Evolutionary conservation across 2,113 vertebrate species (phyloP).

Genomic region (Girardinichthys multiradiatus): DNA sequence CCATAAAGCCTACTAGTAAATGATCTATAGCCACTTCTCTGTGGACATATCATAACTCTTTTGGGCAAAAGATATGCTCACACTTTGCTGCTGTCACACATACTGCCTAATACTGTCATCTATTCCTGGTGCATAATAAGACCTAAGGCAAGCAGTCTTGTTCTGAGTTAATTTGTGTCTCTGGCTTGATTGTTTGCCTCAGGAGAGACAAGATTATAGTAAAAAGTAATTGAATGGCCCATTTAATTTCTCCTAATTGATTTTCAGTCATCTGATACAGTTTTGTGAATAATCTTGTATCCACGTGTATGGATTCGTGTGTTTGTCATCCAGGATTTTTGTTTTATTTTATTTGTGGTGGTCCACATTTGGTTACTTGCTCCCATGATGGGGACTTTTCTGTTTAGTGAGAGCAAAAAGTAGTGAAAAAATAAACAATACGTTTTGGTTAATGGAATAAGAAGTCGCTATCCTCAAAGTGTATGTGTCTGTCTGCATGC

Average conservation of each 20-base stretch:
- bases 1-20: conserved; percentile 1
- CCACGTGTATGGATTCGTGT: neutral
- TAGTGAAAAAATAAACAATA: too few relatives aligned
- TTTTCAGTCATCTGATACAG: conserved; percentile 50
- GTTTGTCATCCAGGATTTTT: neutral
- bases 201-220: conserved; percentile 44
- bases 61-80: neutral
- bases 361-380: neutral
- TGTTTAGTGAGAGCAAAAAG: neutral
- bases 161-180: conserved; percentile 71
- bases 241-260: conserved; percentile 73
- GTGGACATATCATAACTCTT: neutral
- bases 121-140: conserved; percentile 27
- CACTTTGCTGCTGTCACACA: neutral
- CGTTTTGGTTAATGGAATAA: too few relatives aligned
- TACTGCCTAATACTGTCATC: conserved; percentile 1
- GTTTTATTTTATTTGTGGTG: neutral
- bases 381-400: neutral
- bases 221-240: conserved; percentile 68
- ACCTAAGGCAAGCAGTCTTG: conserved; percentile 54
- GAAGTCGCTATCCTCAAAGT: neutral
- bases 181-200: conserved; percentile 69
- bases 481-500: neutral
- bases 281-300: conserved; percentile 8
- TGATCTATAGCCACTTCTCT: neutral